Evolutionary conservation across 2,797 vertebrate genomes (phyloP).

Genomic region (Craterocephalus amniculus): DNA sequence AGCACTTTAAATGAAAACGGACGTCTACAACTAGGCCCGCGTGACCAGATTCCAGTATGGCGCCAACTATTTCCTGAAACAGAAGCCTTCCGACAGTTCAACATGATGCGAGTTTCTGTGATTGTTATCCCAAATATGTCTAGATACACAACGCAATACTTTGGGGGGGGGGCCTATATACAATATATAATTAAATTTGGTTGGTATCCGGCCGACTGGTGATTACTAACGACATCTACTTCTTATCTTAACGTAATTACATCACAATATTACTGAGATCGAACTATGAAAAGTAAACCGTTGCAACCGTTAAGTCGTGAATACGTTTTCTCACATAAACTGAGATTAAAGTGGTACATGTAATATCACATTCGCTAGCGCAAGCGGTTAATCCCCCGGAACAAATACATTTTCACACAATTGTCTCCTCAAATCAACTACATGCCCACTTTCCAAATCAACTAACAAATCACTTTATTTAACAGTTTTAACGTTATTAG

Average conservation of each 20-base stretch:
- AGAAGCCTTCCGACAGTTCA: background rate
- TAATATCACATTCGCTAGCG: background rate
- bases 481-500: background rate
- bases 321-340: too few species aligned
- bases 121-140: background rate
- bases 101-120: background rate
- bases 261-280: background rate
- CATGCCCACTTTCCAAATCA: background rate
- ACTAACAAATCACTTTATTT: background rate
- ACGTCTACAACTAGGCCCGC: conserved; percentile 41
- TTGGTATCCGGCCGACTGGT: background rate
- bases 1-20: background rate
- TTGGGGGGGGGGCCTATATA: background rate
- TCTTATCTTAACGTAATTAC: background rate
- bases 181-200: background rate
- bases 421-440: background rate
- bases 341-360: background rate
- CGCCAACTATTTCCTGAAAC: conserved; percentile 68
- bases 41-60: conserved; percentile 62
- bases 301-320: background rate
- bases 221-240: background rate
- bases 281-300: background rate
- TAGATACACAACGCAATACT: background rate
- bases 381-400: background rate
- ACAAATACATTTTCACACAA: background rate